These are phyloP conservation scores for Chesias legatella DNA, from an alignment of 2,888 invertebrate genomes.

Conservation along the genomic window DNA sequence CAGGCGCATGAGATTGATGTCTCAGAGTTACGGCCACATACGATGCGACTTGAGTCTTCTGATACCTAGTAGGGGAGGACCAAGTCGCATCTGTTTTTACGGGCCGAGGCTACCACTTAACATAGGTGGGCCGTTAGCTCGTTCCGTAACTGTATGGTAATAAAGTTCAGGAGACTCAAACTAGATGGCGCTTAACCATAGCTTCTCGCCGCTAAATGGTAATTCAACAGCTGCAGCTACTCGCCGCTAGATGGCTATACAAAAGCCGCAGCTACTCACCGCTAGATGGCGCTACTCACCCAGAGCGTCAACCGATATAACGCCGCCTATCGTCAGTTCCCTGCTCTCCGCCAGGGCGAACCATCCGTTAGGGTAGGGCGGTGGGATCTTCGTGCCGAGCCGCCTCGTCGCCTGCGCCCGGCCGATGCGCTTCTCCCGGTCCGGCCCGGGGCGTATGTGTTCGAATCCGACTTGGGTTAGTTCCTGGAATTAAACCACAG, in stretches of 20 bases:
- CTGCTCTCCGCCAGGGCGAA: conserved; percentile 87
- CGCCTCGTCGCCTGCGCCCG: conserved; percentile 75
- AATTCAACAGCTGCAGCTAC: conserved; percentile 1
- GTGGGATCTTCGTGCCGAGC: conserved; percentile 84
- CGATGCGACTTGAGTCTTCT: too few relatives aligned
- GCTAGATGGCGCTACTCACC: conserved; percentile 61
- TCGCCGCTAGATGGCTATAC: conserved; percentile 15
- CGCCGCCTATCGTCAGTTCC: conserved; percentile 76
- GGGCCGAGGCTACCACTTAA: too few relatives aligned
- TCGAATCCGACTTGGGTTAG: conserved; percentile 71
- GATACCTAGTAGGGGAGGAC: too few relatives aligned
- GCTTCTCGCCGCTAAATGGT: conserved; percentile 3
- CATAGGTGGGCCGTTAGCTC: too few relatives aligned
- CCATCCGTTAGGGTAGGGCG: conserved; percentile 95
- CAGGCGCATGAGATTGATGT: too few relatives aligned
- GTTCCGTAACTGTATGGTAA: too few relatives aligned
- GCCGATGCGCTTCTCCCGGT: conserved; percentile 53
- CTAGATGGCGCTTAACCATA: too few relatives aligned
- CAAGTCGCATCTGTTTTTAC: too few relatives aligned
- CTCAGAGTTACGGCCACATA: too few relatives aligned
- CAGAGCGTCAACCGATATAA: conserved; percentile 82
- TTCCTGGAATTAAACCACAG: conserved; percentile 56
- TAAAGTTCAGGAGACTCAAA: too few relatives aligned
- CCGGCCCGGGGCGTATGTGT: conserved; percentile 48
- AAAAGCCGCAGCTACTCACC: conserved; percentile 44